A percentile compares a stretch with the other conserved stretches of the same genome.
phyloP scores from a whole-genome alignment of 2,113 vertebrate species.

The Nothobranchius furzeri region DNA sequence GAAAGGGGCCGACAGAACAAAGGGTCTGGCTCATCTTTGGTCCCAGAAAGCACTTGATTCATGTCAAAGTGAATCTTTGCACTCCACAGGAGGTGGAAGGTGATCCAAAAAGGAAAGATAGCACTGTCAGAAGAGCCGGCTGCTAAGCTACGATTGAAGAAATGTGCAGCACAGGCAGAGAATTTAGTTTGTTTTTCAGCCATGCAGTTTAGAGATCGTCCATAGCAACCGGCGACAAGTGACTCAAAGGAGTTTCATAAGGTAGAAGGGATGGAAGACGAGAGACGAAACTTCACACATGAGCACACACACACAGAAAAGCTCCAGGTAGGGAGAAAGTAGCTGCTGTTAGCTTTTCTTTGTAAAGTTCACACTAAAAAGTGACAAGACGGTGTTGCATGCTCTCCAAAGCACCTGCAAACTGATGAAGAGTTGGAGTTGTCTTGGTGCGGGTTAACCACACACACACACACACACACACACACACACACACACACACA shows the following conservation, averaged over 20 bases:
- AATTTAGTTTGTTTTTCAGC: conserved; percentile 34
- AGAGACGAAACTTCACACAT: conserved; percentile 44
- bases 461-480: background rate
- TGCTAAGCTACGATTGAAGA: conserved; percentile 73
- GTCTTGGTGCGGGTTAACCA: conserved; percentile 20
- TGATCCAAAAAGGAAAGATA: background rate
- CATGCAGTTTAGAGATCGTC: conserved; percentile 74
- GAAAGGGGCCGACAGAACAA: conserved; percentile 37
- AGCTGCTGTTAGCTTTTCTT: conserved; percentile 58
- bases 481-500: too few relatives aligned
- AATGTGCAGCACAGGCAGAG: conserved; percentile 58
- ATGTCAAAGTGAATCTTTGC: conserved; percentile 54
- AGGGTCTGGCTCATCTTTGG: conserved; percentile 67
- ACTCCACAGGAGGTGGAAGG: conserved; percentile 31
- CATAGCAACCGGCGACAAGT: conserved; percentile 69
- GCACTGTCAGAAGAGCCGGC: conserved; percentile 51
- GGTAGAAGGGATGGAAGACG: conserved; percentile 32
- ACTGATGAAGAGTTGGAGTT: conserved; percentile 39
- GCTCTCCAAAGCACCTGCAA: conserved; percentile 56
- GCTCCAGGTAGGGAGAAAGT: conserved; percentile 43
- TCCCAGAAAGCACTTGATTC: conserved; percentile 76
- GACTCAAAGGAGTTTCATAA: conserved; percentile 26
- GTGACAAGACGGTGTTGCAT: conserved; percentile 51
- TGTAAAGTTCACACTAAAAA: conserved; percentile 51
- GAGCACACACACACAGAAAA: conserved; percentile 25